Conservation (phyloP, 2,888 invertebrate genomes). For the Drepana falcataria region DNA sequence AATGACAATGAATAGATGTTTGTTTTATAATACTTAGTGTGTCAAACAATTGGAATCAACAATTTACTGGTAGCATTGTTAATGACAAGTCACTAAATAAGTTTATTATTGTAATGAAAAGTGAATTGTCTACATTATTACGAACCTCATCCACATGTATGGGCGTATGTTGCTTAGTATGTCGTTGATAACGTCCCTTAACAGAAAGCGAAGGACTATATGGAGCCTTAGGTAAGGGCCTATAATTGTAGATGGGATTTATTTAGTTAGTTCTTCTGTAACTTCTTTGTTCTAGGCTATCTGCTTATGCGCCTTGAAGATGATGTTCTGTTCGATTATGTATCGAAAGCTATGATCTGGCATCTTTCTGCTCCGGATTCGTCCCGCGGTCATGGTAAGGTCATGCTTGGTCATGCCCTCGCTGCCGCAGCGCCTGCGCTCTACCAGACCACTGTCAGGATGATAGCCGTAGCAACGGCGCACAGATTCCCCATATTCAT, state of each 20-base stretch:
- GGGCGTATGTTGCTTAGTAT: too few relatives aligned
- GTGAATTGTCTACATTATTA: too few relatives aligned
- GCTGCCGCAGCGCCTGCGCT: conserved; percentile 39
- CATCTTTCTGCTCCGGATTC: conserved; percentile 45
- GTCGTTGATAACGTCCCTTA: too few relatives aligned
- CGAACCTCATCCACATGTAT: too few relatives aligned
- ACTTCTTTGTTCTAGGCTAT: conserved; percentile 36
- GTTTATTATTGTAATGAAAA: too few relatives aligned
- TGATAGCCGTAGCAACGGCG: conserved; percentile 43
- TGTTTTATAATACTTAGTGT: conserved; percentile 4
- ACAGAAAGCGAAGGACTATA: too few relatives aligned
- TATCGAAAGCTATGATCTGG: conserved; percentile 43
- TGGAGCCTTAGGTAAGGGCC: too few relatives aligned
- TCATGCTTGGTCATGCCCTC: conserved; percentile 24
- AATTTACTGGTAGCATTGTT: too few relatives aligned
- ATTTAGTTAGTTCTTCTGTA: conserved; percentile 1
- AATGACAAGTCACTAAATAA: too few relatives aligned
- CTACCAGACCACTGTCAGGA: conserved; percentile 35
- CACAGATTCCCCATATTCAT: conserved; percentile 44
- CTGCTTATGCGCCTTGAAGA: conserved; percentile 47
- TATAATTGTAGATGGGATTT: too few relatives aligned
- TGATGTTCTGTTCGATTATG: conserved; percentile 42
- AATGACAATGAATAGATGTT: too few relatives aligned
- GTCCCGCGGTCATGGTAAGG: conserved; percentile 21
- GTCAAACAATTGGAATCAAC: conserved; percentile 4